These are phyloP conservation scores for Vulpes ferrilata DNA, from an alignment of 2,113 vertebrate species.

Conservation along the genomic window DNA sequence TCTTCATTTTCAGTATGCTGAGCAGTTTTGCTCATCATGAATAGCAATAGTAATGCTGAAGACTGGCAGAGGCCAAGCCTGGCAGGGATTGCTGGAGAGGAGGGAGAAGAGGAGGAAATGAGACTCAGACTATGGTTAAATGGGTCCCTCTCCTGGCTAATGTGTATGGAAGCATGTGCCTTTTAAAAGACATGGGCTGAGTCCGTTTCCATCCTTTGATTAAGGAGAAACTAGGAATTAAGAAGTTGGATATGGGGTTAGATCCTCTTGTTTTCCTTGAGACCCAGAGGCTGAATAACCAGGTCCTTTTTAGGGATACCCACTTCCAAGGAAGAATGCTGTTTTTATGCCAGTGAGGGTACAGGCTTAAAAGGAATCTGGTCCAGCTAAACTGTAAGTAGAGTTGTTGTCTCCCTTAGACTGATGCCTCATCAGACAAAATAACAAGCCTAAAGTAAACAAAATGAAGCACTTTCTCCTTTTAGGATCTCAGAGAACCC, in stretches of 20 bases:
- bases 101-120: background rate
- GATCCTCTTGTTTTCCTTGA: background rate
- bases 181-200: background rate
- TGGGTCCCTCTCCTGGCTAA: constrained; percentile 77
- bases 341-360: background rate
- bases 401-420: background rate
- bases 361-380: background rate
- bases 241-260: background rate
- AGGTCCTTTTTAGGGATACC: background rate
- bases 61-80: background rate
- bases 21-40: constrained; percentile 47
- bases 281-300: background rate
- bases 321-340: background rate
- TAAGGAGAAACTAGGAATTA: background rate
- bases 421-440: background rate
- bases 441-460: constrained; percentile 28
- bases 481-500: background rate
- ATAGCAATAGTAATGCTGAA: background rate
- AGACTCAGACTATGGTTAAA: constrained; percentile 48
- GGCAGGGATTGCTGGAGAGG: background rate
- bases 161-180: constrained; percentile 25
- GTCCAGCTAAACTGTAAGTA: background rate
- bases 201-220: constrained; percentile 34
- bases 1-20: constrained; percentile 56
- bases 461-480: background rate